Conservation (phyloP, 2,888 invertebrate species). For the Aspidiotus rigidus region DNA sequence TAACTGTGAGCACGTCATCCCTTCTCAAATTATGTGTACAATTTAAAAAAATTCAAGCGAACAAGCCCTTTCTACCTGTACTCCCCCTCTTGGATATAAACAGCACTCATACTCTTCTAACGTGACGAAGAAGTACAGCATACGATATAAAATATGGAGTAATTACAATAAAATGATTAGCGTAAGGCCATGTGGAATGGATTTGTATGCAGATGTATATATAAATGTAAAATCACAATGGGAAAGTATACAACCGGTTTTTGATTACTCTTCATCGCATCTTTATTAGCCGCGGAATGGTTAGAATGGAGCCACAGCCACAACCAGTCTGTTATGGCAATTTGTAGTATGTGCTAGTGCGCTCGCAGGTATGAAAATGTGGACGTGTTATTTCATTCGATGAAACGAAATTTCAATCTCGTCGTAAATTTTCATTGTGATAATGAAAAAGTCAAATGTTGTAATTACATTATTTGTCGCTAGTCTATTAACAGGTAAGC, state of each 20-base stretch:
- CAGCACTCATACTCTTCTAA: too few species aligned
- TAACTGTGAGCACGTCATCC: too few species aligned
- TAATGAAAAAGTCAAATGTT: constrained; percentile 26
- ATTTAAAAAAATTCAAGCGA: too few species aligned
- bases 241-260: constrained; percentile 31
- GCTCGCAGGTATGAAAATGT: constrained; percentile 29
- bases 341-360: constrained; percentile 24
- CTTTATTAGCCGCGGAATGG: constrained; percentile 28
- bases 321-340: constrained; percentile 31
- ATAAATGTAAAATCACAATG: constrained; percentile 29
- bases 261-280: constrained; percentile 26
- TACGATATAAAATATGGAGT: too few species aligned
- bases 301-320: constrained; percentile 28
- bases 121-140: too few species aligned
- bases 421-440: constrained; percentile 15
- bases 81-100: too few species aligned
- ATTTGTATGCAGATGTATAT: constrained; percentile 1
- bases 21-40: too few species aligned
- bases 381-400: constrained; percentile 28
- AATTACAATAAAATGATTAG: constrained; percentile 27
- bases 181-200: constrained; percentile 28
- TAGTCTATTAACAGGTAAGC: constrained; percentile 29
- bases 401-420: constrained; percentile 21
- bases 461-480: constrained; percentile 21
- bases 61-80: too few species aligned